Percentiles rank a stretch among this genome's conserved stretches.
phyloP scores from a whole-genome alignment of 2,888 invertebrate genomes.

The Dynastes hyllus region DNA sequence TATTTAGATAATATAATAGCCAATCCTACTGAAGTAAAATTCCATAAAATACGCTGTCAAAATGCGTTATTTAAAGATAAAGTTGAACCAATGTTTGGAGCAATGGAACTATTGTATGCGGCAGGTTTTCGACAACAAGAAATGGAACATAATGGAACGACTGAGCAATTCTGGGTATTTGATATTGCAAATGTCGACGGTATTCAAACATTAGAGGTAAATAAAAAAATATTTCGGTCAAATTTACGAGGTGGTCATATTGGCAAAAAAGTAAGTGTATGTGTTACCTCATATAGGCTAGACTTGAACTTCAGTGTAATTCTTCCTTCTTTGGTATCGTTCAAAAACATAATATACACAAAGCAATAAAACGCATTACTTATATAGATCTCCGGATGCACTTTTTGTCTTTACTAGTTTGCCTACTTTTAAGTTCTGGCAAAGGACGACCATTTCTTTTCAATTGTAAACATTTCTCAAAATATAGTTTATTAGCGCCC shows the following conservation, averaged over 20 bases:
- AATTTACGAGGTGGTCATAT: too few species aligned
- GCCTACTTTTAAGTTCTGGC: too few species aligned
- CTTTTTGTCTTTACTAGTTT: too few species aligned
- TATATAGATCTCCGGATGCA: too few species aligned
- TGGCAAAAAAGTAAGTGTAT: not conserved
- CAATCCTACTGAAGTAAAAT: constrained; percentile 91
- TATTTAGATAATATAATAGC: constrained; percentile 93
- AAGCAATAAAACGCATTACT: too few species aligned
- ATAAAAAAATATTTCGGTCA: constrained; percentile 47
- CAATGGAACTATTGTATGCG: constrained; percentile 85
- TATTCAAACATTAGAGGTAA: constrained; percentile 75
- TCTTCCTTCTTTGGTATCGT: too few species aligned
- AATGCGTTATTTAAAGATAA: constrained; percentile 88
- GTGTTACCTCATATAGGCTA: too few species aligned
- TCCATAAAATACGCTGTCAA: constrained; percentile 88
- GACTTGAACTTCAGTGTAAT: too few species aligned
- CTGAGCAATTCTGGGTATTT: constrained; percentile 82
- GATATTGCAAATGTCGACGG: constrained; percentile 75
- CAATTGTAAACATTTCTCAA: too few species aligned
- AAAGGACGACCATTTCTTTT: too few species aligned
- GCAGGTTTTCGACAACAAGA: constrained; percentile 85
- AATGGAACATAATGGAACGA: constrained; percentile 74
- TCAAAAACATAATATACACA: too few species aligned
- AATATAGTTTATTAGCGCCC: too few species aligned
- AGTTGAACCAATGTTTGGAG: constrained; percentile 86